Evolutionary conservation across 2,888 invertebrate genomes (phyloP), one percentile per base, ranked within the genome.

Genomic region (Nomada fucata): DNA sequence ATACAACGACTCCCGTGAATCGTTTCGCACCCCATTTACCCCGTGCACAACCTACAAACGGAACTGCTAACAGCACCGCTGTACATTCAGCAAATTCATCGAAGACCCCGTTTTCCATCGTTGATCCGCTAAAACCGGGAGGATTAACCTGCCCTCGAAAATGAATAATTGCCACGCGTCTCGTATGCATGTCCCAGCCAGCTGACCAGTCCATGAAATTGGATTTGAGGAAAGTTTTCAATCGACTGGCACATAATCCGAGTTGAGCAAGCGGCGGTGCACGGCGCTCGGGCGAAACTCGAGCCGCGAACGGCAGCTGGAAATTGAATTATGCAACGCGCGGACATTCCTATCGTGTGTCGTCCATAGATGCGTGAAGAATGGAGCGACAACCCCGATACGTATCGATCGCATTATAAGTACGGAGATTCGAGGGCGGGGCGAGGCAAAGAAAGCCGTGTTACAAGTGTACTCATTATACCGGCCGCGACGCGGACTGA

Each of bases 311-410:
- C 68, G 52, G 61, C 64, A 61, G 63, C 77, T 72, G 72, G 76
- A 84, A 79, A 85, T 85, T 82, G 85, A 85, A 84, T 85, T 84
- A 84, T 78, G 84, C 80, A 82, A 76, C 76, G 61, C 76, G 76
- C 47, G 74, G 82, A 82, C 82, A 82, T 82, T 82, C 63, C 79
- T 76, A 76, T 84, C 83, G 73, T 67, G 73, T 65, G 70, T 76
- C 61, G 74, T 55, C 76, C 70, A 77, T 82, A 72, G 73, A 36
- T 57, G 77, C 78, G 83, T 74, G 78, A 82, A 83, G 78, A 78
- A 83, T 82, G 73, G 72, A 64, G 29, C 71, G 77, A 77, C 71
- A 77, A 82, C 76, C 76, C 71, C 76, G 82, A 82, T 82, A 76
- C 77, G 73, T 77, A 82, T 82, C 82, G 82, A 77, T 83, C 73